A percentile compares a stretch with the other conserved stretches of the same genome.
phyloP scores from a whole-genome alignment of 2,888 invertebrate genomes.

The Chouioia cunea region DNA sequence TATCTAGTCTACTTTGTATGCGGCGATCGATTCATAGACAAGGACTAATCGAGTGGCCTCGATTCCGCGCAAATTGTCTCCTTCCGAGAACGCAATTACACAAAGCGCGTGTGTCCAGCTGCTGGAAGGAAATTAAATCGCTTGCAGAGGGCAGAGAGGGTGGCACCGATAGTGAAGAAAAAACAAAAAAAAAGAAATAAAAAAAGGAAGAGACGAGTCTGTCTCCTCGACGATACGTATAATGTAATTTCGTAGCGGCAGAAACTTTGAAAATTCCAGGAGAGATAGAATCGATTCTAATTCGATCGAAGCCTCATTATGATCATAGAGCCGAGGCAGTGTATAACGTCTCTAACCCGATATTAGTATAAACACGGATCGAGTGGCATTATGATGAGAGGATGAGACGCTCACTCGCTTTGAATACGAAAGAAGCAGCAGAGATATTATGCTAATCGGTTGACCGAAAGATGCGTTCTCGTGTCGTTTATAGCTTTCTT shows the following conservation, averaged over 20 bases:
- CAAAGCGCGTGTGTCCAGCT: not conserved
- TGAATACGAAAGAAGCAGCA: slow-evolving; percentile 63
- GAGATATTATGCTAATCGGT: slow-evolving; percentile 65
- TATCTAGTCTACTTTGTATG: too few species aligned
- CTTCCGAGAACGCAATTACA: slow-evolving; percentile 41
- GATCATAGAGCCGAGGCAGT: slow-evolving; percentile 53
- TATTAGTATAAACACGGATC: slow-evolving; percentile 40
- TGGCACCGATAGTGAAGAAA: too few species aligned
- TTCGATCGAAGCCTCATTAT: slow-evolving; percentile 64
- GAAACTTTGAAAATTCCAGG: slow-evolving; percentile 23
- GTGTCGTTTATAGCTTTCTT: slow-evolving; percentile 47
- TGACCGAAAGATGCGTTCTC: slow-evolving; percentile 44
- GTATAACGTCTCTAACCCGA: slow-evolving; percentile 27
- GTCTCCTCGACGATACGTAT: not conserved
- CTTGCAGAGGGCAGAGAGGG: not conserved
- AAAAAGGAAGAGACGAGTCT: too few species aligned
- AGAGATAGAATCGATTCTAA: slow-evolving; percentile 51
- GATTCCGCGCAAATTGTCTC: slow-evolving; percentile 12
- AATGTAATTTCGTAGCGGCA: slow-evolving; percentile 20
- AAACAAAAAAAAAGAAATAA: too few species aligned
- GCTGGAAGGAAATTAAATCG: slow-evolving; percentile 25
- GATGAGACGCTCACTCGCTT: slow-evolving; percentile 57
- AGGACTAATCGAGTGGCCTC: slow-evolving; percentile 31
- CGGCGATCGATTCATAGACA: not conserved
- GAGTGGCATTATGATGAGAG: slow-evolving; percentile 26